Evolutionary conservation across 2,797 vertebrate species (phyloP), one percentile per base, ranked within the genome.

Genomic region (Sebastes hubbsi): DNA sequence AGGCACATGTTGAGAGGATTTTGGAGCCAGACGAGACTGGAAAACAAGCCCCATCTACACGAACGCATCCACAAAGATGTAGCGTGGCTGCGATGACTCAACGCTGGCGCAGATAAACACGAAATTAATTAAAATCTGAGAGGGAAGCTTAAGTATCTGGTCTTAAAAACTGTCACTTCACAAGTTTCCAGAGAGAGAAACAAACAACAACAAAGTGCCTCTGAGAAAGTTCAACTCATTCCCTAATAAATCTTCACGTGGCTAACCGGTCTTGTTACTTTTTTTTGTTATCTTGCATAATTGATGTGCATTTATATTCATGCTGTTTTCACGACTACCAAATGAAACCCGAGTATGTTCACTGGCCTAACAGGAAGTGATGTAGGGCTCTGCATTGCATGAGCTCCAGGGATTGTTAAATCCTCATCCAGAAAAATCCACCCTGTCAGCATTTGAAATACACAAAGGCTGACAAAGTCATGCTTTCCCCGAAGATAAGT

Each of bases 1-100:
- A 85, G 68, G 86, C 93, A 94, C 91, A 94, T 94, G 93, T 90
- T 86, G 89, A 80, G 75, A 78, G 46, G 78, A 78, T 85, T 77
- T 67, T n/a, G 22, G 62, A 89, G 74, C 77, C 83, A 85, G 59
- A 83, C 20, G 38, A 56, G 34, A 73, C 75, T 76, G 73, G 66
- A 85, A 88, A 87, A 84, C 62, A 68, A 49, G 52, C 66, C 63
- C 59, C 75, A 89, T 85, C 68, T 79, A 85, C 80, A 82, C n/a
- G 42, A 75, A 81, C 66, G 78, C 78, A 66, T 83, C 68, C 67
- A 36, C 75, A 75, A 42, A 81, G 76, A 87, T 87, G 85, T 77
- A n/a, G 77, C 59, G 2, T 61, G 63, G 34, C 80, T 89, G 84
- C 87, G 82, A 52, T 67, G 64, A 73, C 78, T 86, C 76, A 59